These are phyloP conservation scores for Emydocephalus ijimae DNA, from an alignment of 2,113 vertebrate genomes.

Conservation along the genomic window DNA sequence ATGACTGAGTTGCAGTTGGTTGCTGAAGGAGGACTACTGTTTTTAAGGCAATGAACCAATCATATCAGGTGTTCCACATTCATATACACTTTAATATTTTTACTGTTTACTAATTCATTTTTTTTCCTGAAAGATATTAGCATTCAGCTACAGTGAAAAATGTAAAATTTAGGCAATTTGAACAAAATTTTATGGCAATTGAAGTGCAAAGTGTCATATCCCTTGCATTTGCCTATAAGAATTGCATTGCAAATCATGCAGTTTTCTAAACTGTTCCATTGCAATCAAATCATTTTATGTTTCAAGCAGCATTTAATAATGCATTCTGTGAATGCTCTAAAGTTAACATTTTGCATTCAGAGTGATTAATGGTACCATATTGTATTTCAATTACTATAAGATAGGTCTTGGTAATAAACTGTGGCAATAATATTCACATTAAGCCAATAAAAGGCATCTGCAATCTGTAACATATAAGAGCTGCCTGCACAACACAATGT, in stretches of 20 bases:
- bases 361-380: conserved; percentile 72
- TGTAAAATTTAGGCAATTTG: conserved; percentile 11
- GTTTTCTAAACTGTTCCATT: conserved; percentile 46
- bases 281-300: conserved; percentile 69
- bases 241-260: conserved; percentile 12
- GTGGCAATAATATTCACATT: conserved; percentile 77
- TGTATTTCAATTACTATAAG: conserved; percentile 76
- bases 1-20: background rate
- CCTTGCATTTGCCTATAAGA: conserved; percentile 39
- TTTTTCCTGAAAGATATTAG: background rate
- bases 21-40: background rate
- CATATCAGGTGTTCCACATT: conserved; percentile 8
- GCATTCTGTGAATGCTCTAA: conserved; percentile 65
- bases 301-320: conserved; percentile 70
- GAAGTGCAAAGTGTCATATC: background rate
- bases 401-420: conserved; percentile 70
- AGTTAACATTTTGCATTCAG: conserved; percentile 68
- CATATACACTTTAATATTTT: background rate
- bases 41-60: fast-evolving
- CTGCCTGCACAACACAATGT: conserved; percentile 60
- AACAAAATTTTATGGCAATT: conserved; percentile 4
- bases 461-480: conserved; percentile 68
- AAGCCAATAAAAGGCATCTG: conserved; percentile 76
- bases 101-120: background rate
- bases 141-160: conserved; percentile 5